These are phyloP conservation scores for Dasyurus viverrinus DNA, from an alignment of 2,113 vertebrate species.

Conservation along the genomic window DNA sequence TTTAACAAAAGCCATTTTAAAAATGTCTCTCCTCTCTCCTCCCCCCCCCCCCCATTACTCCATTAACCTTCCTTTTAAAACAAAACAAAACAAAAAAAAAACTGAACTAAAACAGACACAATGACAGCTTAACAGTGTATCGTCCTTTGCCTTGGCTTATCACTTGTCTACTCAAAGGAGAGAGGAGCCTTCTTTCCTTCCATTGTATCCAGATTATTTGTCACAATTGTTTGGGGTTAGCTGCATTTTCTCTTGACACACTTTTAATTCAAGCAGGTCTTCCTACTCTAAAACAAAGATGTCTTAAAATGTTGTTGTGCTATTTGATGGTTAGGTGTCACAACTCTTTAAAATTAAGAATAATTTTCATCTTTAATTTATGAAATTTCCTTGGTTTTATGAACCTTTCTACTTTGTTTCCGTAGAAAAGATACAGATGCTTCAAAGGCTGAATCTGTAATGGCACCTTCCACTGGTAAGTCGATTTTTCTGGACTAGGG, in stretches of 20 bases:
- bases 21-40: neutral
- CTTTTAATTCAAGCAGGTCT: neutral
- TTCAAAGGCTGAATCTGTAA: constrained; percentile 61
- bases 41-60: neutral
- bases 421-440: constrained; percentile 73
- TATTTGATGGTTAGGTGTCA: constrained; percentile 22
- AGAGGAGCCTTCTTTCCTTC: neutral
- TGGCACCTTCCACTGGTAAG: constrained; percentile 71
- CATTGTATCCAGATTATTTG: neutral
- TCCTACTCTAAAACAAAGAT: neutral
- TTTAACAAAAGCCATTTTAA: neutral
- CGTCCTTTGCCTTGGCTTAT: neutral
- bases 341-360: neutral
- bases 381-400: neutral
- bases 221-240: neutral
- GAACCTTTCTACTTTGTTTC: constrained; percentile 7
- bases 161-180: neutral
- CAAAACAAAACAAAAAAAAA: too few relatives aligned
- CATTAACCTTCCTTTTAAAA: neutral
- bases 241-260: neutral
- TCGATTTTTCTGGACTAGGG: constrained; percentile 25
- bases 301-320: neutral
- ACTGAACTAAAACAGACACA: neutral
- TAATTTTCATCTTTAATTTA: neutral
- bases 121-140: neutral